Evolutionary conservation across 2,888 invertebrate species (phyloP).

Genomic region (Pogonocherus hispidulus): DNA sequence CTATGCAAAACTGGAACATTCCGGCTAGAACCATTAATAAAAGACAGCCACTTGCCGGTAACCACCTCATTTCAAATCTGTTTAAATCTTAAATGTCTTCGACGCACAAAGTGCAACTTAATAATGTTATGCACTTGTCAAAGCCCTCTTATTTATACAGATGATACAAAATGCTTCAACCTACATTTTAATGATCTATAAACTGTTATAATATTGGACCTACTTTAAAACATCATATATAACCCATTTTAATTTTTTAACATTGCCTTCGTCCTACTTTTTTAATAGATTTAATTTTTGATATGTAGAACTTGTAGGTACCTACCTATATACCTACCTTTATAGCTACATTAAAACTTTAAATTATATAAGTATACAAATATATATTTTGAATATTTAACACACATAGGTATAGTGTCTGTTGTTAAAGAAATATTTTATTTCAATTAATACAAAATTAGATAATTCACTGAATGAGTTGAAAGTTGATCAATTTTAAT

Average conservation of each 20-base stretch:
- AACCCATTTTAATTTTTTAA: constrained; percentile 40
- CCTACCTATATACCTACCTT: too few species aligned
- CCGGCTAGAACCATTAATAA: constrained; percentile 16
- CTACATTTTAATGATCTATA: constrained; percentile 43
- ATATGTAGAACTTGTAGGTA: too few species aligned
- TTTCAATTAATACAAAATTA: too few species aligned
- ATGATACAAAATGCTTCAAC: constrained; percentile 48
- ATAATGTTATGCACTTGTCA: constrained; percentile 21
- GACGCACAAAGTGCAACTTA: constrained; percentile 21
- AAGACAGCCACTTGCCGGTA: constrained; percentile 24
- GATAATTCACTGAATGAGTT: too few species aligned
- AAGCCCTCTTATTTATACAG: constrained; percentile 42
- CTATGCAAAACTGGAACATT: background rate
- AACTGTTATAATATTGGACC: constrained; percentile 44
- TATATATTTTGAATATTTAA: too few species aligned
- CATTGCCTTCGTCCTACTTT: constrained; percentile 43
- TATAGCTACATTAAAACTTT: too few species aligned
- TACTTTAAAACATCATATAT: constrained; percentile 39
- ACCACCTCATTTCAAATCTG: constrained; percentile 29
- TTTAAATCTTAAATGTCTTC: background rate
- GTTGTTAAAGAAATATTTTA: too few species aligned
- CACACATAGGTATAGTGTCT: too few species aligned
- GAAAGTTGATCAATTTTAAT: too few species aligned
- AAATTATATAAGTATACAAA: too few species aligned
- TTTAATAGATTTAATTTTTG: constrained; percentile 17